Base-by-base conservation (phyloP, 2,888 invertebrate species). In the Antheraea yamamai region DNA sequence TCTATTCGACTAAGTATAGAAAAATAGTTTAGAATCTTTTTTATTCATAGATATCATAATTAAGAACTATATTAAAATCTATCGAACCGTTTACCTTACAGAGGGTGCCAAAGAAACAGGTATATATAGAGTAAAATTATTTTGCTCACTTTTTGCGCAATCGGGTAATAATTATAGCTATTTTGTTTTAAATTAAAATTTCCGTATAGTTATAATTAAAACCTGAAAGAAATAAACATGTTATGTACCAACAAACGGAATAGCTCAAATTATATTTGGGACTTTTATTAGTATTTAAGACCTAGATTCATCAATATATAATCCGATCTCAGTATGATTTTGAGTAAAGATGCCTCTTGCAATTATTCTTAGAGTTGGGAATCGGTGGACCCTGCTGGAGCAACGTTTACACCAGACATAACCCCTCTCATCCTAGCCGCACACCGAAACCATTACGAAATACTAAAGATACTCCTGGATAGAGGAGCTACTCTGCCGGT, bases 371-470 rank as follows among this genome's bases (percentile, higher is more conserved):
- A 95, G 98, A 98, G 98, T 89, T 98, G 98, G 98, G 98, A 98
- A 88, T 96, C 96, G 23, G 96, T 97, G 35, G 97, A 98, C 85
- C 91, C 96, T 58, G 95, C 97, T 58, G 96, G 97, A 72, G 97
- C 98, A 0, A 97, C 97, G 73, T 98, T 99, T 94, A 99, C 99
- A 0, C 96, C 98, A 0, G 99, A 99, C 90, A 98, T 99, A 87
- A 99, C 99, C 7, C 99, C 99, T 0, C 95, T 99, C 74, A 98
- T 99, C 87, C 95, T 99, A 81, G 99, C 99, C 4, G 98, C 99
- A 26, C 99, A 99, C 90, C 97, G 98, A 90, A 99, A 99, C 95
- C 99, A 99, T 95, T 99, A 99, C 91, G 99, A 99, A 95, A 99
- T 99, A 86, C 96, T 99, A 74, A 99, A 99, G 95, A 96, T 99